Evolutionary conservation across 2,113 vertebrate species (phyloP), one percentile per base, ranked within the genome.

Genomic region (Dicrurus megarhynchus): DNA sequence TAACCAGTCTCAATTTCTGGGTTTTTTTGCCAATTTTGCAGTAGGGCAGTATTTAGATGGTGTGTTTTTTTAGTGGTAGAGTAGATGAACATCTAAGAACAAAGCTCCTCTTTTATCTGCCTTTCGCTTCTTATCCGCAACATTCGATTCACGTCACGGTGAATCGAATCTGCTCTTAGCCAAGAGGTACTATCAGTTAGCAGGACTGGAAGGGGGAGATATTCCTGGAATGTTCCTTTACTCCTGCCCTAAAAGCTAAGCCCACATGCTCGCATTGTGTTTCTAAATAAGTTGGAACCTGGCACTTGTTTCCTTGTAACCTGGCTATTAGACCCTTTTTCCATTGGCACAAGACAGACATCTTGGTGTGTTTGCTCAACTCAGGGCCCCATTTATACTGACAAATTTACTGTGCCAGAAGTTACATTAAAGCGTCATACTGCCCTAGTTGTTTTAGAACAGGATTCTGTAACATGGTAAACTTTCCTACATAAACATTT

Each of bases 401-500:
- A 84, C 73, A 84, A 94, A 95, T 91, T 88, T 79, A 93, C 87
- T 81, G 92, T 93, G 96, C 90, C 92, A 94, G 93, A 75, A 94
- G 71, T 92, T 95, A 88, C 88, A 95, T 96, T 96, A 96, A 94
- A 96, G 76, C 19, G 0, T 93, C 90, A 92, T 95, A 96, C 93
- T 95, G 75, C 90, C 68, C 68, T 64, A 77, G 90, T 64, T 96
- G 87, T 96, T 95, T 96, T 80, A 86, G 71, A 92, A 81, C 92
- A 70, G 89, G 85, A 82, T 90, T 94, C 79, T 80, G 42, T 95
- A 91, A 90, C 90, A 67, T 52, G 90, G 83, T 92, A 95, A 95
- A 95, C 76, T 95, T 95, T 90, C 93, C 92, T 95, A 94, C 41
- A 92, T 81, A 96, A 96, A 96, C 84, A 94, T 96, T 96, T 95